phyloP scores from a whole-genome alignment of 35 echinoderm and acorn worm genomes.

The Anneissia japonica region DNA sequence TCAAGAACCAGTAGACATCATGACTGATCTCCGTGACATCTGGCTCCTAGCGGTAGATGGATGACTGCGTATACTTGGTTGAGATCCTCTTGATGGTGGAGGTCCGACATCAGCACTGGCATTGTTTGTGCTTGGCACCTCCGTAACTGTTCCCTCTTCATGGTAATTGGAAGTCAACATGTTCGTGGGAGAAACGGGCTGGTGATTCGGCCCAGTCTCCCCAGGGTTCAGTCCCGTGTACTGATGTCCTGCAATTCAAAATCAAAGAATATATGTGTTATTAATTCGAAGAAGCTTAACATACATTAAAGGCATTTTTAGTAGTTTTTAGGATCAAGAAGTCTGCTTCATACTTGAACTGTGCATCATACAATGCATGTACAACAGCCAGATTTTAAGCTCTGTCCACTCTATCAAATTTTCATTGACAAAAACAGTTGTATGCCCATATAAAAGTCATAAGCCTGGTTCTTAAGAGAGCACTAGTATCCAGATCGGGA shows the following conservation, averaged over 20 bases:
- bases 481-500: no score
- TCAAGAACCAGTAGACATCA: not conserved
- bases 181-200: constrained; percentile 73
- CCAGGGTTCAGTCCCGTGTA: constrained; percentile 62
- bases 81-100: not conserved
- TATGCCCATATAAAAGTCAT: no score
- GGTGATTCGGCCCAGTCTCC: constrained; percentile 66
- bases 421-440: no score
- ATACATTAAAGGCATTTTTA: no score
- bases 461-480: no score
- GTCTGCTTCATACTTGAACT: no score
- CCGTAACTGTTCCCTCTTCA: constrained; percentile 39
- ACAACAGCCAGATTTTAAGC: no score
- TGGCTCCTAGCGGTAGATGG: constrained; percentile 26
- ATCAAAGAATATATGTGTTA: no score
- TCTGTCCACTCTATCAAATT: no score
- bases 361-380: no score
- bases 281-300: no score
- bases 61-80: not conserved
- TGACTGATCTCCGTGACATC: constrained; percentile 17
- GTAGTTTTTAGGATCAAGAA: no score
- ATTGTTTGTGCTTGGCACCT: not conserved
- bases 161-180: constrained; percentile 52
- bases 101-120: not conserved
- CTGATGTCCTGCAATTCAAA: constrained; percentile 24